Base-by-base conservation (phyloP, 2,113 vertebrate species). In the Antechinus stuartii region DNA sequence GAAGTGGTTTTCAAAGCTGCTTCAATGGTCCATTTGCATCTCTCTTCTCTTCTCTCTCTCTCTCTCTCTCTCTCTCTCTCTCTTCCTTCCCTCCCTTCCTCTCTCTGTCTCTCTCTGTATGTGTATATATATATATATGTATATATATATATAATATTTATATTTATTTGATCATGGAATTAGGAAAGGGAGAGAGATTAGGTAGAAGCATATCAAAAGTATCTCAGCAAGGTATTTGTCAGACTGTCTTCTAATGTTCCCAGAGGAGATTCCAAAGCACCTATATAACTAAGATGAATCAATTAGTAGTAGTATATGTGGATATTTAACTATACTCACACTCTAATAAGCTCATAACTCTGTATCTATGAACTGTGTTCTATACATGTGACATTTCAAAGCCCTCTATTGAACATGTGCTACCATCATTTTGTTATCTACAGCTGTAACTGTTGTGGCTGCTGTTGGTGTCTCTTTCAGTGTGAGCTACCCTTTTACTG, bases 361-460 rank as follows among this genome's bases (percentile, higher is more conserved):
- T 56, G 25, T n/a, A 50, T n/a, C 1, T 19, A 14, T 49, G 25
- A 0, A 2, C 19, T 55, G 0, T 0, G 8, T 56, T 52, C 47
- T 9, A 0, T 30, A 12, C 10, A 6, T 27, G n/a, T 94, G 92
- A 68, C 68, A 27, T 49, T 49, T 23, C 0, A 19, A 42, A 56
- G 25, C 11, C n/a, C 46, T 84, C 14, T 25, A 25, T n/a, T 42
- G 50, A 52, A 22, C 0, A 76, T 68, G 68, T 42, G 16, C 11
- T 42, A 12, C 1, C 30, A 8, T 93, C 47, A 89, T 49, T 93
- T 91, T 92, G 54, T 57, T 42, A 68, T 61, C 11, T 42, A 26
- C 27, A 19, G 14, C 16, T 22, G 8, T 54, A 91, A 30, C 50
- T 95, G 12, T 91, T 52, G 76, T 92, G 26, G 30, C 57, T 42